These are phyloP conservation scores for Agrotis puta DNA, from an alignment of 2,888 invertebrate genomes.

Conservation along the genomic window DNA sequence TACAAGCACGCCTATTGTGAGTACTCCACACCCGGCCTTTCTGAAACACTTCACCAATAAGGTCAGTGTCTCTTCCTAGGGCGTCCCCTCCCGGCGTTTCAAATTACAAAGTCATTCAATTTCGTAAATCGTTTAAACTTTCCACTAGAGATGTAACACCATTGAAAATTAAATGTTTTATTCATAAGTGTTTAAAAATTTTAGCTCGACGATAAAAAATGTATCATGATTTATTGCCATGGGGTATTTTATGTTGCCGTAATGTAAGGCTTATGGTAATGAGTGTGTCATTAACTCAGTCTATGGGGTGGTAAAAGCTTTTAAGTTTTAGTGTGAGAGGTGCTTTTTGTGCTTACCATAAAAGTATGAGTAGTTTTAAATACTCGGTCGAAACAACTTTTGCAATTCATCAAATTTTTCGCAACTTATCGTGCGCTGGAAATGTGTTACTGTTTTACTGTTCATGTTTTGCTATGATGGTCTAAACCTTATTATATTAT, in stretches of 20 bases:
- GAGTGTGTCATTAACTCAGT: constrained; percentile 62
- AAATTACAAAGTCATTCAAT: constrained; percentile 66
- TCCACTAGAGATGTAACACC: constrained; percentile 63
- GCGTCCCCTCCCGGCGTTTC: no score
- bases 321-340: constrained; percentile 54
- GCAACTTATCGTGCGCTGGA: background rate
- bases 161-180: constrained; percentile 86
- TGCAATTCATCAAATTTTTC: background rate
- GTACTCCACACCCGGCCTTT: no score
- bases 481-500: no score
- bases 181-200: constrained; percentile 82
- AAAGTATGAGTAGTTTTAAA: constrained; percentile 35
- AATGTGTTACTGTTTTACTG: background rate
- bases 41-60: background rate
- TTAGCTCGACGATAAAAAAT: constrained; percentile 79
- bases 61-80: no score
- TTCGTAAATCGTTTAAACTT: constrained; percentile 67
- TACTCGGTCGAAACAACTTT: background rate
- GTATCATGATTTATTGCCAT: constrained; percentile 78
- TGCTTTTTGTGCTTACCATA: constrained; percentile 22
- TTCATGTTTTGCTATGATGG: background rate
- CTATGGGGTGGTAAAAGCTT: constrained; percentile 61
- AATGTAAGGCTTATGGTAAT: constrained; percentile 72
- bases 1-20: no score
- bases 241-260: constrained; percentile 71